Percentiles rank a stretch among this genome's conserved stretches.
Conservation (phyloP, 2,113 vertebrate species). For the Onychostoma macrolepis region DNA sequence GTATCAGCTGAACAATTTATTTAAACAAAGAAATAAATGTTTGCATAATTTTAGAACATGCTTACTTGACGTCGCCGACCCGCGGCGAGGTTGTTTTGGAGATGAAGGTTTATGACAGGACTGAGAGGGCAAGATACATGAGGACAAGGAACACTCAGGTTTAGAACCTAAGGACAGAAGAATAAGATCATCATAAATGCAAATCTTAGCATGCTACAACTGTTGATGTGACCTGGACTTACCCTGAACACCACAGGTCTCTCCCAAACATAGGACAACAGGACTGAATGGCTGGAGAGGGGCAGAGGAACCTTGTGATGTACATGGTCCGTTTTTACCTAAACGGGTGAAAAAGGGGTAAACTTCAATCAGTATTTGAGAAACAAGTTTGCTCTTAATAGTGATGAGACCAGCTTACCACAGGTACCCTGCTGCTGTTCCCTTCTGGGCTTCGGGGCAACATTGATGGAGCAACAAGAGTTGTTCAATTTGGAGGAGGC, state of each 20-base stretch:
- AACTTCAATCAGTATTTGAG: not conserved
- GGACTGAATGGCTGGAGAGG: not conserved
- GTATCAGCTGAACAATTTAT: too few species aligned
- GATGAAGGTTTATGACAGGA: constrained; percentile 19
- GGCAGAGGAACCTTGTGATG: not conserved
- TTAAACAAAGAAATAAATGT: too few species aligned
- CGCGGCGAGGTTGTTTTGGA: constrained; percentile 49
- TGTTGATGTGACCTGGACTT: not conserved
- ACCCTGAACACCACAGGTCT: not conserved
- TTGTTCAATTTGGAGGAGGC: not conserved
- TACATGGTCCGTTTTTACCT: too few species aligned
- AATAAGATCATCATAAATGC: not conserved
- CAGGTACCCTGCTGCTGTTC: not conserved
- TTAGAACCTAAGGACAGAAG: constrained; percentile 28
- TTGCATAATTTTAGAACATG: not conserved
- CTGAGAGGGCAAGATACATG: not conserved
- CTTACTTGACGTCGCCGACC: constrained; percentile 57
- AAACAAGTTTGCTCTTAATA: not conserved
- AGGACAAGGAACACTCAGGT: not conserved
- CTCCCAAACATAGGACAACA: not conserved
- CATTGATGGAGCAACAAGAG: not conserved
- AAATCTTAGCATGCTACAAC: not conserved
- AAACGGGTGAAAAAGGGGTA: not conserved
- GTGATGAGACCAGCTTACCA: not conserved
- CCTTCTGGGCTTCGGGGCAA: not conserved